These are phyloP conservation scores for Noctilio leporinus DNA, from an alignment of 2,113 vertebrate genomes.

Conservation along the genomic window DNA sequence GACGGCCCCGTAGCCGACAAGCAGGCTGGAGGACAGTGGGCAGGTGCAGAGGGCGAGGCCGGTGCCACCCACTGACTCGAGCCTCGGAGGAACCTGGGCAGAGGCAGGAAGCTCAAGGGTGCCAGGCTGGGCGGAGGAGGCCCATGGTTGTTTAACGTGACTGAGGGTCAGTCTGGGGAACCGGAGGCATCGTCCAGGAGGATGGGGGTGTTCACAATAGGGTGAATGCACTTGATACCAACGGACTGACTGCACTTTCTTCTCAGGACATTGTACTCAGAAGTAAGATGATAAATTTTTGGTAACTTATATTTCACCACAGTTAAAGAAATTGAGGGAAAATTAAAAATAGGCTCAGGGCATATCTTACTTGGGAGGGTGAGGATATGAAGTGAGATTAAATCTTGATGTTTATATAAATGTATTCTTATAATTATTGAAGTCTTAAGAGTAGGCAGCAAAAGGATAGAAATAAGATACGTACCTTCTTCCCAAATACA, in stretches of 20 bases:
- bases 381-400: no score
- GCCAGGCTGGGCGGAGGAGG: neutral
- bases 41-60: no score
- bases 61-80: rapidly evolving
- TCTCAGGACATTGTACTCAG: rapidly evolving
- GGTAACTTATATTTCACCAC: neutral
- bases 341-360: no score
- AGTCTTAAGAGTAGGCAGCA: neutral
- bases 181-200: no score
- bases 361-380: neutral
- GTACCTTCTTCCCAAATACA: neutral
- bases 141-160: neutral
- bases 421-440: neutral
- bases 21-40: neutral
- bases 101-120: no score
- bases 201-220: neutral
- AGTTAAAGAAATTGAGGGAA: neutral
- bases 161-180: rapidly evolving
- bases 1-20: neutral
- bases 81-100: neutral
- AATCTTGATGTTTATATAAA: neutral
- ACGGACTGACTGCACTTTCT: rapidly evolving
- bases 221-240: rapidly evolving
- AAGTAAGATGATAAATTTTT: rapidly evolving
- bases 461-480: neutral